Evolutionary conservation across 1,140 invertebrate genomes (phyloP).

Genomic region (Ceratina australensis): DNA sequence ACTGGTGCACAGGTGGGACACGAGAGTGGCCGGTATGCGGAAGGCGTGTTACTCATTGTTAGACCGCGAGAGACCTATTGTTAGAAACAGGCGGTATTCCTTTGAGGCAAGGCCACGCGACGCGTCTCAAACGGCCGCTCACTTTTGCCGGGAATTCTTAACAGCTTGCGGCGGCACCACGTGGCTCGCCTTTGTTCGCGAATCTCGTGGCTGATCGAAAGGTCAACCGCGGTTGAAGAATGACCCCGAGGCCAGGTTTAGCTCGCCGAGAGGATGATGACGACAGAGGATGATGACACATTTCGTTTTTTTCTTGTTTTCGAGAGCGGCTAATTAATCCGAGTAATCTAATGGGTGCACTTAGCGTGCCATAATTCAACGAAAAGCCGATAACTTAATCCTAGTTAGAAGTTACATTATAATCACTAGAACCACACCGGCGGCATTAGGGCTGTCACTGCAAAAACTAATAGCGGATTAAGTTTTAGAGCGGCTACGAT

Average conservation of each 20-base stretch:
- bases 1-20: too few species aligned
- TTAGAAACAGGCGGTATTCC: conserved; percentile 19
- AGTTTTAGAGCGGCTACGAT: conserved; percentile 60
- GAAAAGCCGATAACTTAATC: conserved; percentile 65
- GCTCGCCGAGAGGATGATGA: too few species aligned
- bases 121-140: conserved; percentile 8
- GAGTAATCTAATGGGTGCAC: not conserved
- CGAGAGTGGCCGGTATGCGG: conserved; percentile 17
- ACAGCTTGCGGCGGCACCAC: conserved; percentile 10
- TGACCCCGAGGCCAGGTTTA: too few species aligned
- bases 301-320: too few species aligned
- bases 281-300: too few species aligned
- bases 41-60: not conserved
- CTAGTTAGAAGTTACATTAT: conserved; percentile 58
- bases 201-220: too few species aligned
- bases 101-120: conserved; percentile 29
- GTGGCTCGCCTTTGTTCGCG: too few species aligned
- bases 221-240: too few species aligned
- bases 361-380: conserved; percentile 59
- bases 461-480: conserved; percentile 67
- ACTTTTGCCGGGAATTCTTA: conserved; percentile 18
- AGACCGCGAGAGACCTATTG: too few species aligned
- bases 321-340: too few species aligned
- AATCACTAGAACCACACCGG: conserved; percentile 58
- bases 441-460: conserved; percentile 65